Evolutionary conservation across 2,113 vertebrate species (phyloP).

Genomic region (Mustela nigripes): DNA sequence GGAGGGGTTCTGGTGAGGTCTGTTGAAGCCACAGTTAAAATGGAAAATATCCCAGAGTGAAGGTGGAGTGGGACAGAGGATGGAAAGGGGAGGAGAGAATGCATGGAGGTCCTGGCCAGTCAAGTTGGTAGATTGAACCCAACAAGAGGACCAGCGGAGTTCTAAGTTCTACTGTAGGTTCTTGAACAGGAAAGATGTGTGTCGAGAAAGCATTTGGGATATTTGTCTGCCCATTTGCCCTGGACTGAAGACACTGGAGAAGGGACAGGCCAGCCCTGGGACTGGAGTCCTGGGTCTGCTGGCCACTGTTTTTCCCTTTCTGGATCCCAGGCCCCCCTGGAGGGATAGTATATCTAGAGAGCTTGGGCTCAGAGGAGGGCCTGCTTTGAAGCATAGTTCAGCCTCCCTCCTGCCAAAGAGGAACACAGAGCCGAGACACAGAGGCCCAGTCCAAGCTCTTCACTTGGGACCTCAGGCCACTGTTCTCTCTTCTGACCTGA

Average conservation of each 20-base stretch:
- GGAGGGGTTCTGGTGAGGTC: not conserved
- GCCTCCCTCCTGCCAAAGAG: not conserved
- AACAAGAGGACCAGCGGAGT: not conserved
- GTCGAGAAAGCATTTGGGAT: not conserved
- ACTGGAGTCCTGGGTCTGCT: not conserved
- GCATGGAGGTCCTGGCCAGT: not conserved
- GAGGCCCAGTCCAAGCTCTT: not conserved
- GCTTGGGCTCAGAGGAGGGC: not conserved
- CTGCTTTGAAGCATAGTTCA: not conserved
- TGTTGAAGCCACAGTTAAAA: not conserved
- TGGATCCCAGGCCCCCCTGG: not conserved
- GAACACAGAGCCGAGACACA: not conserved
- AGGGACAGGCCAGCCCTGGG: not conserved
- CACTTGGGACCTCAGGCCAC: not conserved
- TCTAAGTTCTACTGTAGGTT: not conserved
- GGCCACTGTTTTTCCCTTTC: fast-evolving
- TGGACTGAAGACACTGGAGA: not conserved
- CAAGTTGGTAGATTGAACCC: not conserved
- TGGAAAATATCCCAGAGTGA: not conserved
- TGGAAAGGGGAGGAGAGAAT: not conserved
- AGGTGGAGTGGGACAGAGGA: fast-evolving
- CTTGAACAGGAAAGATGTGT: not conserved
- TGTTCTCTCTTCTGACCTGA: not conserved
- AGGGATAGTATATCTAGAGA: not conserved
- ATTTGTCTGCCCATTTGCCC: not conserved